Base-by-base conservation (phyloP, 2,113 vertebrate genomes). In the Pseudopipra pipra region DNA sequence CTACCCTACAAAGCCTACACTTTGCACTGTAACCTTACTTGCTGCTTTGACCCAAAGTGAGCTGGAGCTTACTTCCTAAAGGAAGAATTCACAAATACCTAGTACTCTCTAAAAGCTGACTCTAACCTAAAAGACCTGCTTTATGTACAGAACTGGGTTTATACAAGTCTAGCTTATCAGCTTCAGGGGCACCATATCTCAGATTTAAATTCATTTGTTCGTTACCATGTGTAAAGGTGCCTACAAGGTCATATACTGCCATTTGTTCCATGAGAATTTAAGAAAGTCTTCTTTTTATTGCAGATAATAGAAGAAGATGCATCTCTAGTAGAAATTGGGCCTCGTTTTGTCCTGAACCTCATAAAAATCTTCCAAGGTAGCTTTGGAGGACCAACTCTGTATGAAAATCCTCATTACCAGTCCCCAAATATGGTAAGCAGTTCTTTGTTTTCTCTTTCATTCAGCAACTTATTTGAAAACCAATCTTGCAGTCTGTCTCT, bases 311-410 rank as follows among this genome's bases (percentile, higher is more conserved):
- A 99, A 96, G 99, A 99, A 95, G 99, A 99, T 73, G 99, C 98
- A 35, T 98, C 99, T 86, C 97, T 99, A 14, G 99, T 99, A 83
- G 99, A 99, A 98, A 99, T 99, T 49, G 99, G 99, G 44, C 99
- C 99, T 79, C 99, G 99, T 56, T 99, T 99, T 97, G 99, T 99
- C 73, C 98, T 99, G 87, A 99, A 99, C 91, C 98, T 99, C 58
- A 99, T 99, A 76, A 99, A 99, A 97, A 98, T 99, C 81, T 99
- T 99, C 94, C 98, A 99, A 83, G 99, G 99, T 58, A 99, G 99
- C 88, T 99, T 99, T 96, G 99, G 99, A 70, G 99, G 99, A 63
- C 98, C 98, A 25, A 99, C 99, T 12, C 98, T 99, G 2, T 99
- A 98, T 91, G 99, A 99, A 97, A 99, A 99, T 95, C 98, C 98